Base-by-base conservation (phyloP, 2,113 vertebrate species). In the Rhinolophus ferrumequinum region DNA sequence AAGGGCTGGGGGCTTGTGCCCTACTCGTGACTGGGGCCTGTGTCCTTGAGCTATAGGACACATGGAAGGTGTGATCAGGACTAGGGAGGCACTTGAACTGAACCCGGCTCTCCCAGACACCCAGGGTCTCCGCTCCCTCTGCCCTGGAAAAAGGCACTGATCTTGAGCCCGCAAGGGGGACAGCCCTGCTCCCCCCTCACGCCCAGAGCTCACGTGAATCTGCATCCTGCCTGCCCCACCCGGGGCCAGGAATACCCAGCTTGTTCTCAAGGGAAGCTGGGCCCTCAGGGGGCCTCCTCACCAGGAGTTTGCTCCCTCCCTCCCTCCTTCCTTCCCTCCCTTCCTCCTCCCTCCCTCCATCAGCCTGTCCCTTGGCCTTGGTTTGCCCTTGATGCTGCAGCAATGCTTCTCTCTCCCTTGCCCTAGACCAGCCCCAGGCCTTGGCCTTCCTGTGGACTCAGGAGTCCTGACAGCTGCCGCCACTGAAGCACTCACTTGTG, bases 401-500 rank as follows among this genome's bases (percentile, higher is more conserved):
- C 38, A 54, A 33, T 1, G 26, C 70, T 87, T 66, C 62, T 35
- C n/a, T 41, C 72, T 58, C 52, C 24, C 26, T 99, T 99, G 97
- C 99, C 98, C 96, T 99, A 99, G 19, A 99, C 99, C 60, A 99
- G 95, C 93, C 99, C 98, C 0, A 98, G 99, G 94, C 99, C 98
- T 98, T 99, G 99, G 38, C 99, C 98, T 97, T 99, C 98, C 54
- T 98, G 99, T 41, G 98, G 98, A 84, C 98, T 98, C 58, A 98
- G 98, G 92, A 99, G 94, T 99, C 99, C 83, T 97, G 98, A 97
- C 99, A 98, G n/a, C 99, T 99, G 93, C 99, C 97, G 96, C 98
- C 98, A 97, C 98, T 98, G 98, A 6, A 99, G 98, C 33, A 99
- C 99, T 4, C 26, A 15, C 6, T 19, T 18, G 19, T 8, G 26